phyloP scores from a whole-genome alignment of 2,888 invertebrate species.

The Eutolmus rufibarbis region DNA sequence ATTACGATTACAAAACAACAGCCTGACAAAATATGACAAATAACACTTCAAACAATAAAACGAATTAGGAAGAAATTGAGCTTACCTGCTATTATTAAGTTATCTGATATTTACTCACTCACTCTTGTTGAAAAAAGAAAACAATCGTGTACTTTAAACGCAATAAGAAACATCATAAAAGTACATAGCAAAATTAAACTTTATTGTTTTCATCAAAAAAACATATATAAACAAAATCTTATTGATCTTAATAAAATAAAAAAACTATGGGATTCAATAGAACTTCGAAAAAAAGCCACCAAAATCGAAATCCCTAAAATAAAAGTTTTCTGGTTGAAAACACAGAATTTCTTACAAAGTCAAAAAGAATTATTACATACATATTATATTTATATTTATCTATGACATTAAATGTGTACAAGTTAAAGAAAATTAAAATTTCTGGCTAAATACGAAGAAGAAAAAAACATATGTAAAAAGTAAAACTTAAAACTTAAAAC shows the following conservation, averaged over 20 bases:
- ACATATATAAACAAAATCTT: constrained; percentile 4
- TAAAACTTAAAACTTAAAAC: neutral
- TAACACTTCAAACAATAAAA: no score
- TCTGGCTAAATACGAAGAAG: neutral
- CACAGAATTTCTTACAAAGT: neutral
- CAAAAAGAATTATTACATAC: neutral
- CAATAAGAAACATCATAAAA: neutral
- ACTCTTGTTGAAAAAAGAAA: neutral
- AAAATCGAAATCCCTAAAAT: constrained; percentile 23
- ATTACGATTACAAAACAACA: no score
- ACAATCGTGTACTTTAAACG: neutral
- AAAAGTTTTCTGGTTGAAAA: neutral
- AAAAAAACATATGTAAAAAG: neutral
- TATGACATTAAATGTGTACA: neutral
- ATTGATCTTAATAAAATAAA: neutral
- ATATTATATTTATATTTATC: neutral
- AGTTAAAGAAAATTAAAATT: neutral
- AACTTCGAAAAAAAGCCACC: constrained; percentile 26
- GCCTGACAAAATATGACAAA: no score
- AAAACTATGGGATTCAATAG: constrained; percentile 3
- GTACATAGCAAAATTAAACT: constrained; percentile 15
- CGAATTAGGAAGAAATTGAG: no score
- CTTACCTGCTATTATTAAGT: no score
- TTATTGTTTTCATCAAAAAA: constrained; percentile 23
- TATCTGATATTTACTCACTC: no score